Evolutionary conservation across 2,888 invertebrate genomes (phyloP).

Genomic region (Cephus sareptanus): DNA sequence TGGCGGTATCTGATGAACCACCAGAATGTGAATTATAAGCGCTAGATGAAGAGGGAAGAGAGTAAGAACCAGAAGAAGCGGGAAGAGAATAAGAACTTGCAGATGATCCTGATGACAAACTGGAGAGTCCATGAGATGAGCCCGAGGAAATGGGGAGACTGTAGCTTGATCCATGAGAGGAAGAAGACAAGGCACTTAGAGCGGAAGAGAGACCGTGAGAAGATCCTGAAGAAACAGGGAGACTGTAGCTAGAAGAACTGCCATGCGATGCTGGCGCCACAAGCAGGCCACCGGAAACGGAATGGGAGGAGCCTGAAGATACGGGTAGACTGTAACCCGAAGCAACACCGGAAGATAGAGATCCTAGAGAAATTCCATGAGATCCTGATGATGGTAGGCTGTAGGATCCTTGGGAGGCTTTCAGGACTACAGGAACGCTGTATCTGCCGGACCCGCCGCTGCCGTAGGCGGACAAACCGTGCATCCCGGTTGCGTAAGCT

Average conservation of each 20-base stretch:
- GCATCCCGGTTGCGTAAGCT: constrained; percentile 42
- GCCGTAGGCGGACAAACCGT: constrained; percentile 49
- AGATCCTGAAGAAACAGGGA: constrained; percentile 35
- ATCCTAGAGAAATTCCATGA: constrained; percentile 33
- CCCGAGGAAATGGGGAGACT: constrained; percentile 14
- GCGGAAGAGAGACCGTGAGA: constrained; percentile 33
- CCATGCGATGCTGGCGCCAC: constrained; percentile 29
- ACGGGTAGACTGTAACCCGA: constrained; percentile 31
- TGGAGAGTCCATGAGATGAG: constrained; percentile 1
- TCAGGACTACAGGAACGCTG: constrained; percentile 41
- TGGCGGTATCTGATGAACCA: constrained; percentile 47
- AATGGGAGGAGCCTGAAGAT: constrained; percentile 37
- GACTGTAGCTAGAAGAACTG: constrained; percentile 28
- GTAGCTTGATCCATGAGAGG: constrained; percentile 13
- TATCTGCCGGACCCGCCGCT: constrained; percentile 36
- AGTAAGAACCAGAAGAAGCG: constrained; percentile 10
- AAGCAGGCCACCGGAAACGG: constrained; percentile 42
- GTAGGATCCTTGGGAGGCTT: constrained; percentile 38
- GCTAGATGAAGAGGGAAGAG: constrained; percentile 33
- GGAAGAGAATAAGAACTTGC: constrained; percentile 20
- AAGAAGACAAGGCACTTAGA: constrained; percentile 4
- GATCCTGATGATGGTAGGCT: constrained; percentile 31
- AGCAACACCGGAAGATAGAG: constrained; percentile 31
- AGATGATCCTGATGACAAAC: constrained; percentile 20
- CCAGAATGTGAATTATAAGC: constrained; percentile 38